Percentiles rank a stretch among this genome's conserved stretches.
Conservation (phyloP, 2,888 invertebrate genomes). For the Caenorhabditis sp. region DNA sequence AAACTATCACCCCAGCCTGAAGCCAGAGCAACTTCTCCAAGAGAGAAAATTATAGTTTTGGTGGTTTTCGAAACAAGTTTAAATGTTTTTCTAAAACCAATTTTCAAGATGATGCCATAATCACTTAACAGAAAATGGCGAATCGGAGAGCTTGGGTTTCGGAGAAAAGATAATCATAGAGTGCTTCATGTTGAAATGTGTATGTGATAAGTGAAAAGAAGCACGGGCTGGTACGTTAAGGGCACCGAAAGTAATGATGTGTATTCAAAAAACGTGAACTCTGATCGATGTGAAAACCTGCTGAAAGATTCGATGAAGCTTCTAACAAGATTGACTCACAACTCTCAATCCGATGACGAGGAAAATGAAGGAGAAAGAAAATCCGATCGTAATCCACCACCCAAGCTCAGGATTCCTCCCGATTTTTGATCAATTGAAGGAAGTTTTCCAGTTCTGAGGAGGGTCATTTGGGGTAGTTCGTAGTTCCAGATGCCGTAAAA, state of each 20-base stretch:
- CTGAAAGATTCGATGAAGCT: background rate
- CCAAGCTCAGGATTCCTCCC: background rate
- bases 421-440: conserved; percentile 5
- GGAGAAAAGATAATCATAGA: conserved; percentile 14
- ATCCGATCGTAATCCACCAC: background rate
- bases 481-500: conserved; percentile 17
- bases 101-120: conserved; percentile 31
- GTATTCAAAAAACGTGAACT: conserved; percentile 10
- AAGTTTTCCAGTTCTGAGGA: background rate
- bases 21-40: background rate
- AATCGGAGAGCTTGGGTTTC: conserved; percentile 7
- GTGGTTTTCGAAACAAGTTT: background rate
- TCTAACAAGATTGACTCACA: background rate
- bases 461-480: background rate
- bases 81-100: conserved; percentile 26
- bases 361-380: too few relatives aligned
- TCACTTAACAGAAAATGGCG: background rate
- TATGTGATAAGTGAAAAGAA: background rate
- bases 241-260: background rate
- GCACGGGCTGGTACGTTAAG: conserved; percentile 14
- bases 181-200: conserved; percentile 19
- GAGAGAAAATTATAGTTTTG: conserved; percentile 19
- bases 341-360: conserved; percentile 11
- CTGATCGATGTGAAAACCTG: background rate
- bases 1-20: conserved; percentile 2